phyloP scores from a whole-genome alignment of 1,140 invertebrate genomes.

The Nephila pilipes region DNA sequence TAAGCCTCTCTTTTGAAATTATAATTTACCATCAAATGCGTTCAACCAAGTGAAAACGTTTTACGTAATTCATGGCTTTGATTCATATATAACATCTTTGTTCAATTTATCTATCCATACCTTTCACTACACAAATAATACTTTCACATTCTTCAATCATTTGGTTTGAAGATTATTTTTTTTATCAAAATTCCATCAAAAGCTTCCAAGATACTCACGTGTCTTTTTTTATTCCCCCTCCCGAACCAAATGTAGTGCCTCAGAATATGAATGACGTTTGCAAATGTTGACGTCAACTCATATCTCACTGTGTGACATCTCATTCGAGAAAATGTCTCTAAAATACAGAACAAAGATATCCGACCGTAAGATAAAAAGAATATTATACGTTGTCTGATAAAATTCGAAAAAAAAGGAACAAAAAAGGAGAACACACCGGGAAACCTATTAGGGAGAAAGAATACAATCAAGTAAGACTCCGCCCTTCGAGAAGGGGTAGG shows the following conservation, averaged over 20 bases:
- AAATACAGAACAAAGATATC: neutral
- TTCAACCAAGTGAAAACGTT: too few species aligned
- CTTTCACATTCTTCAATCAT: neutral
- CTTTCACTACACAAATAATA: too few species aligned
- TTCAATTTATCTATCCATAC: too few species aligned
- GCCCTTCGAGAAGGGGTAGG: neutral
- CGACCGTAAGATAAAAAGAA: neutral
- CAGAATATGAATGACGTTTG: constrained; percentile 84
- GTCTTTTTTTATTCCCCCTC: neutral
- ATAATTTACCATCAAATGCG: too few species aligned
- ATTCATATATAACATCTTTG: too few species aligned
- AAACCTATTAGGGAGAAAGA: neutral
- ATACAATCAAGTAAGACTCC: neutral
- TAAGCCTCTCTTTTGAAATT: too few species aligned
- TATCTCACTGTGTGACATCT: constrained; percentile 95
- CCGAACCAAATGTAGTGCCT: neutral
- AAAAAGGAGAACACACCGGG: too few species aligned
- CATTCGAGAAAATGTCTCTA: constrained; percentile 82
- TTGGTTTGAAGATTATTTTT: neutral
- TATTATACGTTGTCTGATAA: neutral
- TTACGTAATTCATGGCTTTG: too few species aligned
- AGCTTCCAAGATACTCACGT: neutral
- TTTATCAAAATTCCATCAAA: neutral
- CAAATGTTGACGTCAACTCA: constrained; percentile 94
- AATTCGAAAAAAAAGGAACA: neutral